Evolutionary conservation across 2,797 vertebrate species (phyloP), one percentile per base, ranked within the genome.

Genomic region (Pteropus rufus): DNA sequence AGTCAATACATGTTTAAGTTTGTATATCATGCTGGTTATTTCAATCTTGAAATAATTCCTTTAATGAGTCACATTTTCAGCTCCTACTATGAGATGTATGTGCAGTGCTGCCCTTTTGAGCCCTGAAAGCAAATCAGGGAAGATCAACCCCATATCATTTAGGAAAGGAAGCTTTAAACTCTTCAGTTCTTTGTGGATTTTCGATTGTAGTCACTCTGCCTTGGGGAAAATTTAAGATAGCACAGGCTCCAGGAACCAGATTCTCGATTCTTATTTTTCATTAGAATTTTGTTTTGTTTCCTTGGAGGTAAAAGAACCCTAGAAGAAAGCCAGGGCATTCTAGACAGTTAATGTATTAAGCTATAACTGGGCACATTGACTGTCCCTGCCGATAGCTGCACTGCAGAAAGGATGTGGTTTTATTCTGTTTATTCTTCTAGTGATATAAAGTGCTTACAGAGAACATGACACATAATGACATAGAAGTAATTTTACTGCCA

Each of bases 401-500:
- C n/a, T 41, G 19, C 52, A 18, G 56, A 72, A 85, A 82, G 56
- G n/a, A 34, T 31, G 10, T 39, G 75, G 10, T 29, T 91, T 49
- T 54, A 26, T 46, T 60, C 39, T 70, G 34, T 54, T 54, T 26
- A 0, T 8, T 52, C 24, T 21, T 85, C 19, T 29, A 26, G 26
- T 21, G 7, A 60, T 75, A 8, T 70, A 15, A 76, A 58, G 52
- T 73, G 26, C 36, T 62, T 21, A 10, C 24, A 31, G 36, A 79
- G 80, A 93, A 73, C 72, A 81, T 39, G 56, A 34, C 34, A 75
- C 0, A 3, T 34, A 65, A 56, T 72, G 49, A 24, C 49, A 52
- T 0, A 26, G 80, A 92, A 91, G 36, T 70, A 76, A 96, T 81
- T 94, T 69, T 89, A 76, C 0, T 44, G 86, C 90, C 83, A 80